These are phyloP conservation scores for Hemiscyllium ocellatum DNA, from an alignment of 2,113 vertebrate genomes.

Conservation along the genomic window DNA sequence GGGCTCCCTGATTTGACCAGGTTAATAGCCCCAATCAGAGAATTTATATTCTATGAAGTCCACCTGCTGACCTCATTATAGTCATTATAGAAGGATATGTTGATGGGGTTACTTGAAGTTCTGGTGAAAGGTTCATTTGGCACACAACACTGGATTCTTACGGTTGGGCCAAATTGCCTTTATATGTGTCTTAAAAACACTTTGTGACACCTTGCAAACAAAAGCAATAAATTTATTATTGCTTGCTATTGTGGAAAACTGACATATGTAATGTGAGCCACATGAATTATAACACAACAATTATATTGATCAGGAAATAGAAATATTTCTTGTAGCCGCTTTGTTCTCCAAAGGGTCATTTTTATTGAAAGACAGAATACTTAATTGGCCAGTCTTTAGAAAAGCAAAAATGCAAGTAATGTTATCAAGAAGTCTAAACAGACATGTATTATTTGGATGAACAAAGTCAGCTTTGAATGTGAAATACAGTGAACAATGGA, in stretches of 20 bases:
- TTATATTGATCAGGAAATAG: neutral
- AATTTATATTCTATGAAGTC: too few relatives aligned
- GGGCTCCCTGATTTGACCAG: too few relatives aligned
- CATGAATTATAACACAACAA: neutral
- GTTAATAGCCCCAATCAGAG: too few relatives aligned
- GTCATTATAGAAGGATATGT: neutral
- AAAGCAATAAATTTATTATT: neutral
- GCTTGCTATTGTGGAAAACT: neutral
- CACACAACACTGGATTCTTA: neutral
- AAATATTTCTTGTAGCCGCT: neutral
- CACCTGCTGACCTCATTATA: too few relatives aligned
- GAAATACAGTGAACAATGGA: slow-evolving; percentile 13
- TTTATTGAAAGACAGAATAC: slow-evolving; percentile 16
- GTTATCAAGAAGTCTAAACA: neutral
- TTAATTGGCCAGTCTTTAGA: neutral
- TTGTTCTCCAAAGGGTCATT: neutral
- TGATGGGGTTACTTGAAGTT: neutral
- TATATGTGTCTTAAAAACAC: neutral
- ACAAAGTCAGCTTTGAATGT: slow-evolving; percentile 26
- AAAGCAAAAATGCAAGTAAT: slow-evolving; percentile 3
- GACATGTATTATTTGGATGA: neutral
- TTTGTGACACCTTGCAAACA: neutral
- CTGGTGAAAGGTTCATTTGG: neutral
- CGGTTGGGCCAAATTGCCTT: neutral
- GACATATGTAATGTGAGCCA: neutral